These are phyloP conservation scores for Drosophila mauritiana DNA, from an alignment of 1,140 invertebrate genomes.

Conservation along the genomic window DNA sequence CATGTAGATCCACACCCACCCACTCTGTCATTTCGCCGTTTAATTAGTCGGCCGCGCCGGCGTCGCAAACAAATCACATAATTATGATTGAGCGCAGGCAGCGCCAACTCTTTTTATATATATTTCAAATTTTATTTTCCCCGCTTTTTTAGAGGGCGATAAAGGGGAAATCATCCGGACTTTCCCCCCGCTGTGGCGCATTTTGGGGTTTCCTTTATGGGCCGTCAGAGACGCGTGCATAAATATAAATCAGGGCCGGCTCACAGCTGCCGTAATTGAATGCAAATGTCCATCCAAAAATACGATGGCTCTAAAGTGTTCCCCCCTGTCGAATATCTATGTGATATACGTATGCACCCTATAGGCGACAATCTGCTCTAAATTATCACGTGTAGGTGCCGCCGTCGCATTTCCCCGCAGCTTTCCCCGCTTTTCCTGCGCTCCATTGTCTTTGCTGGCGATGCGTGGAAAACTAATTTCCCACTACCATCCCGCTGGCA, in stretches of 20 bases:
- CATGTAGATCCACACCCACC: conserved; percentile 8
- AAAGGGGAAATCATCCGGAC: background rate
- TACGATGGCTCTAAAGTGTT: conserved; percentile 56
- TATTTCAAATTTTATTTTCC: background rate
- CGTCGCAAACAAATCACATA: conserved; percentile 80
- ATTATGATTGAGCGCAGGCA: conserved; percentile 79
- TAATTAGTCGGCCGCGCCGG: conserved; percentile 69
- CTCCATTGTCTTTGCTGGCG: conserved; percentile 77
- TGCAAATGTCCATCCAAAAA: conserved; percentile 81
- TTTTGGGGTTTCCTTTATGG: conserved; percentile 78
- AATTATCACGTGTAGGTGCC: conserved; percentile 81
- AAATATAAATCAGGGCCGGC: conserved; percentile 79
- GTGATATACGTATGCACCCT: background rate
- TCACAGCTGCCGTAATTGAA: conserved; percentile 80
- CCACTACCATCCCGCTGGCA: conserved; percentile 17
- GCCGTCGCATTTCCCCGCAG: background rate
- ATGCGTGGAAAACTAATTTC: conserved; percentile 82
- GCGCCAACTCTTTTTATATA: conserved; percentile 49
- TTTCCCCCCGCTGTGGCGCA: conserved; percentile 46
- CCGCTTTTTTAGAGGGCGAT: background rate
- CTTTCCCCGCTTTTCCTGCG: conserved; percentile 29
- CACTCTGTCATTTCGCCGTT: conserved; percentile 46
- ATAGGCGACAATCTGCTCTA: conserved; percentile 80
- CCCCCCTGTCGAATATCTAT: background rate
- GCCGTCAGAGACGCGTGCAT: conserved; percentile 65